These are phyloP conservation scores for Whitmania pigra DNA, from an alignment of 1,140 invertebrate genomes.

Conservation along the genomic window DNA sequence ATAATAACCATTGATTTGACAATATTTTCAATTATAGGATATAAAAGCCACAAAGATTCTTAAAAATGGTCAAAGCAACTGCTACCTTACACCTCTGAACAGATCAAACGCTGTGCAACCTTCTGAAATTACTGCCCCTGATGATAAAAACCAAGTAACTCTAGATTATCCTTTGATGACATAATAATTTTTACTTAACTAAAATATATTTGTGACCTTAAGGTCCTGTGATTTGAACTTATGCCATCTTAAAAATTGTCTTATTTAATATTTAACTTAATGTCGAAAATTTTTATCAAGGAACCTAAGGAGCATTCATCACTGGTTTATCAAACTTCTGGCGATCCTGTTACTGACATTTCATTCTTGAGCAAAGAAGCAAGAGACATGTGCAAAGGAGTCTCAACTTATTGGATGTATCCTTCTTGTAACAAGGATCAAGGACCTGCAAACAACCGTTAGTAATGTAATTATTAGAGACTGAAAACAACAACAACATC, in stretches of 20 bases:
- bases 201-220: background rate
- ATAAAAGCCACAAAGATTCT: too few relatives aligned
- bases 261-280: too few relatives aligned
- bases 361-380: constrained; percentile 11
- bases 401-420: constrained; percentile 17
- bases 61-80: background rate
- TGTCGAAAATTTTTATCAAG: too few relatives aligned
- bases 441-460: background rate
- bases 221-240: too few relatives aligned
- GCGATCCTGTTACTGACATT: constrained; percentile 5
- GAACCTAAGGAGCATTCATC: background rate
- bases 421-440: constrained; percentile 7
- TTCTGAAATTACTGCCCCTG: background rate
- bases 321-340: constrained; percentile 12
- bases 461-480: background rate
- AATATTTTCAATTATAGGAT: too few relatives aligned
- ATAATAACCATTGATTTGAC: too few relatives aligned
- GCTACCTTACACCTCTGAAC: constrained; percentile 10
- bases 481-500: too few relatives aligned
- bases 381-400: constrained; percentile 8
- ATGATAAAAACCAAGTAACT: background rate
- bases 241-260: too few relatives aligned
- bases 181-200: background rate
- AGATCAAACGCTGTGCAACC: background rate
- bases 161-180: too few relatives aligned